These are phyloP conservation scores for Paramisgurnus dabryanus DNA, from an alignment of 2,113 vertebrate species.

Conservation along the genomic window DNA sequence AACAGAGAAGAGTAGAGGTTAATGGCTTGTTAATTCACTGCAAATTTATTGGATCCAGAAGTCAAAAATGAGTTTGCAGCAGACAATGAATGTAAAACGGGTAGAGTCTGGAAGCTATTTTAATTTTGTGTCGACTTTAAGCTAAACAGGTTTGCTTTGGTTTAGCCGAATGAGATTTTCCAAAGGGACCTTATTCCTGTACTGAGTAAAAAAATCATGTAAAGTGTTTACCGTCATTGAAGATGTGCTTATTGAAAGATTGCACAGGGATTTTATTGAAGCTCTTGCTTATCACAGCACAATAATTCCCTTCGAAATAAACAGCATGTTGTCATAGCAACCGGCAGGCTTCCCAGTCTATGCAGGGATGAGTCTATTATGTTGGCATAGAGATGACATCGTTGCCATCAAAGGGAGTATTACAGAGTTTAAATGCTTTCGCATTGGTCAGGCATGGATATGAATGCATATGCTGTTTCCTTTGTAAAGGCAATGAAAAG, in stretches of 20 bases:
- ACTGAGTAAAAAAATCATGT: too few species aligned
- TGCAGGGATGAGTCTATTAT: conserved; percentile 51
- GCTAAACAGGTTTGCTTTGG: background rate
- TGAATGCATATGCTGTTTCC: background rate
- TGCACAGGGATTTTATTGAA: conserved; percentile 12
- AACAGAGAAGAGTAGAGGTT: too few species aligned
- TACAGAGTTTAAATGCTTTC: conserved; percentile 17
- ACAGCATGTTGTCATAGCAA: conserved; percentile 65
- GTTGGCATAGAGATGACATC: conserved; percentile 67
- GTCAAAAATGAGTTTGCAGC: too few species aligned
- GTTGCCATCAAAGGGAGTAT: conserved; percentile 35
- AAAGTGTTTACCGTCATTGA: conserved; percentile 20
- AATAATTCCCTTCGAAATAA: conserved; percentile 61
- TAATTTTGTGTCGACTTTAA: background rate
- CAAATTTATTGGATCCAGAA: too few species aligned
- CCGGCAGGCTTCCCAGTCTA: conserved; percentile 57
- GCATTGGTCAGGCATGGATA: background rate
- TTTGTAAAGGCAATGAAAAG: background rate
- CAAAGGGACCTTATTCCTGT: too few species aligned
- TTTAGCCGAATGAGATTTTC: background rate
- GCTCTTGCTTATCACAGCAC: conserved; percentile 34
- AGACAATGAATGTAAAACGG: too few species aligned
- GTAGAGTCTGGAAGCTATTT: too few species aligned
- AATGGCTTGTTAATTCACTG: too few species aligned
- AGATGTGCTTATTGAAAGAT: conserved; percentile 20